These are phyloP conservation scores for Osmerus eperlanus DNA, from an alignment of 2,113 vertebrate species.

Conservation along the genomic window DNA sequence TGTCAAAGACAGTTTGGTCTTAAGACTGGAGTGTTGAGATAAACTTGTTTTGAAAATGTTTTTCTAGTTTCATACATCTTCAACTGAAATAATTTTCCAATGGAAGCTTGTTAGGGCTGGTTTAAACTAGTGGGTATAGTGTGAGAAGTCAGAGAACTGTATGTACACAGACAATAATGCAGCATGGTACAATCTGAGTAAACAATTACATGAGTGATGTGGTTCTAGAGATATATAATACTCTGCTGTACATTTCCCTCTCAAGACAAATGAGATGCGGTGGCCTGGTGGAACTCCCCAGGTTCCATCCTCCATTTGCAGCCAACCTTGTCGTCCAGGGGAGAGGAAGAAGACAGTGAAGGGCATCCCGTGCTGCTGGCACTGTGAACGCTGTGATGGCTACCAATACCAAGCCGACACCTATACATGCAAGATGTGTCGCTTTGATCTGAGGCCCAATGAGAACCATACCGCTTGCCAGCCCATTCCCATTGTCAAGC, in stretches of 20 bases:
- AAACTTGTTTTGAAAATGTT: slow-evolving; percentile 7
- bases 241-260: background rate
- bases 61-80: background rate
- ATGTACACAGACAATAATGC: too few relatives aligned
- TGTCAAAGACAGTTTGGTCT: background rate
- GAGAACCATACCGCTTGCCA: slow-evolving; percentile 89
- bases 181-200: too few relatives aligned
- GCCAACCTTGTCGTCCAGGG: slow-evolving; percentile 85
- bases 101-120: too few relatives aligned
- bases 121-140: too few relatives aligned
- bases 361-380: slow-evolving; percentile 95
- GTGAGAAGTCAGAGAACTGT: too few relatives aligned
- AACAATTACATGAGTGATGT: too few relatives aligned
- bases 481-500: slow-evolving; percentile 90
- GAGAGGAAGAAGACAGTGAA: slow-evolving; percentile 94
- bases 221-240: too few relatives aligned
- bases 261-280: slow-evolving; percentile 83
- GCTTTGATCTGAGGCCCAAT: slow-evolving; percentile 87
- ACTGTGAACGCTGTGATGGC: slow-evolving; percentile 91
- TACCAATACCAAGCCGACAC: slow-evolving; percentile 95
- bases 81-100: too few relatives aligned
- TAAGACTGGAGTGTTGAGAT: background rate
- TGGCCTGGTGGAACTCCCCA: slow-evolving; percentile 81
- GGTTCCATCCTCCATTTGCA: slow-evolving; percentile 89
- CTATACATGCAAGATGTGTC: slow-evolving; percentile 90